phyloP scores from a whole-genome alignment of 1,140 invertebrate genomes.

The Frieseomelitta varia region DNA sequence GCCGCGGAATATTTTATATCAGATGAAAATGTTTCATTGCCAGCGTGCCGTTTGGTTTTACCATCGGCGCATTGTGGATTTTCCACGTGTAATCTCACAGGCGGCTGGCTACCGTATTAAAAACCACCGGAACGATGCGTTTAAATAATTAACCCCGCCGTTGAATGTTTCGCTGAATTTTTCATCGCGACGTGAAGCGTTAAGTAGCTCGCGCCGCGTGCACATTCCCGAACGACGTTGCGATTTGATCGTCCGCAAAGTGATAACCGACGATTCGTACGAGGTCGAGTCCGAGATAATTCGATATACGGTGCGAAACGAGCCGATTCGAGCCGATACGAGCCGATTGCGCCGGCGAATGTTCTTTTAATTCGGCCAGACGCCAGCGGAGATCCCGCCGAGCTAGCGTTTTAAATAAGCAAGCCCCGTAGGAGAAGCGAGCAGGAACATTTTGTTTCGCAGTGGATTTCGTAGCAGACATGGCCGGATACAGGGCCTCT shows the following conservation, averaged over 20 bases:
- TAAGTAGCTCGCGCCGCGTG: not conserved
- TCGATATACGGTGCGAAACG: too few relatives aligned
- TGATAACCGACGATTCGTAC: too few relatives aligned
- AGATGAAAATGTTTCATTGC: slow-evolving; percentile 54
- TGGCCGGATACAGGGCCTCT: slow-evolving; percentile 18
- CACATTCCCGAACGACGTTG: too few relatives aligned
- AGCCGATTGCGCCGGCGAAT: not conserved
- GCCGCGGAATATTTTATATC: slow-evolving; percentile 54
- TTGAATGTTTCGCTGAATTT: slow-evolving; percentile 46
- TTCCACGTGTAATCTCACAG: slow-evolving; percentile 25
- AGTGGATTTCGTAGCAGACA: slow-evolving; percentile 33
- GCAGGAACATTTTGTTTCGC: slow-evolving; percentile 22
- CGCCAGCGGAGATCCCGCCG: too few relatives aligned
- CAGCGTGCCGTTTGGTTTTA: slow-evolving; percentile 47
- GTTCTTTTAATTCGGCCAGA: not conserved
- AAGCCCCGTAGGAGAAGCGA: not conserved
- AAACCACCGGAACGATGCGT: slow-evolving; percentile 40
- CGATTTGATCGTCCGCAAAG: not conserved
- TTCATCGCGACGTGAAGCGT: slow-evolving; percentile 52
- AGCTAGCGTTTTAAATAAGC: slow-evolving; percentile 23
- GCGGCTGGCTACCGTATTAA: slow-evolving; percentile 50
- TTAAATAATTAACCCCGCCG: slow-evolving; percentile 60
- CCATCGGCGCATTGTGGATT: slow-evolving; percentile 3
- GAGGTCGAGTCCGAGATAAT: too few relatives aligned
- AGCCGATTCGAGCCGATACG: too few relatives aligned